Percentiles rank a stretch among this genome's conserved stretches.
Evolutionary conservation across 2,797 vertebrate species (phyloP).

Genomic region (Thamnophis elegans): DNA sequence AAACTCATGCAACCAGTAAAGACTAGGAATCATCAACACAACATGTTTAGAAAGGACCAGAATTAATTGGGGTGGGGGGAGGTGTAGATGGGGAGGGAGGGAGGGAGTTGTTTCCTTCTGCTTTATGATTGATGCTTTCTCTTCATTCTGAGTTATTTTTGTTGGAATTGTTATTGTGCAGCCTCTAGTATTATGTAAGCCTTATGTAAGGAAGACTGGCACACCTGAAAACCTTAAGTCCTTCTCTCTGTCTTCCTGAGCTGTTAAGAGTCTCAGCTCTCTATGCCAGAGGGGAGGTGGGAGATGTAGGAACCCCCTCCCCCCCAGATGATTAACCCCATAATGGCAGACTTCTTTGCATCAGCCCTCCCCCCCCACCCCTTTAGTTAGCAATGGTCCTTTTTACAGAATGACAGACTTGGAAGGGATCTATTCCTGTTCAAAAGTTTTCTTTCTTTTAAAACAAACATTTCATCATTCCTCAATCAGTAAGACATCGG

Average conservation of each 20-base stretch:
- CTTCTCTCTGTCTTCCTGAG: not conserved
- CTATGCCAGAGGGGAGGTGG: not conserved
- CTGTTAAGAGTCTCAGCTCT: not conserved
- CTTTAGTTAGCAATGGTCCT: too few species aligned
- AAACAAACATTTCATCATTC: too few species aligned
- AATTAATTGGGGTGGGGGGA: not conserved
- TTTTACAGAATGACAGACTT: not conserved
- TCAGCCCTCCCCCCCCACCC: too few species aligned
- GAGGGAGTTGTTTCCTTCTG: not conserved
- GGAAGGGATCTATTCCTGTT: too few species aligned
- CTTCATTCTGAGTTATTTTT: not conserved
- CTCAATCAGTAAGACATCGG: too few species aligned
- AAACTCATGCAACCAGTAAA: too few species aligned
- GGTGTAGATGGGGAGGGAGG: not conserved
- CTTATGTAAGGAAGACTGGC: conserved; percentile 23
- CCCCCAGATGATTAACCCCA: not conserved
- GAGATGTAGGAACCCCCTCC: too few species aligned
- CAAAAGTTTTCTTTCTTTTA: too few species aligned
- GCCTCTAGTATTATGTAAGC: conserved; percentile 7
- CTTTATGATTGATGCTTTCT: not conserved
- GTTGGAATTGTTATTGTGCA: not conserved
- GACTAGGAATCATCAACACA: too few species aligned
- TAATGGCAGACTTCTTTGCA: not conserved
- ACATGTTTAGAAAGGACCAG: not conserved
- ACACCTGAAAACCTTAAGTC: not conserved